Base-by-base conservation (phyloP, 2,888 invertebrate genomes). In the Drosophila maculinotata region DNA sequence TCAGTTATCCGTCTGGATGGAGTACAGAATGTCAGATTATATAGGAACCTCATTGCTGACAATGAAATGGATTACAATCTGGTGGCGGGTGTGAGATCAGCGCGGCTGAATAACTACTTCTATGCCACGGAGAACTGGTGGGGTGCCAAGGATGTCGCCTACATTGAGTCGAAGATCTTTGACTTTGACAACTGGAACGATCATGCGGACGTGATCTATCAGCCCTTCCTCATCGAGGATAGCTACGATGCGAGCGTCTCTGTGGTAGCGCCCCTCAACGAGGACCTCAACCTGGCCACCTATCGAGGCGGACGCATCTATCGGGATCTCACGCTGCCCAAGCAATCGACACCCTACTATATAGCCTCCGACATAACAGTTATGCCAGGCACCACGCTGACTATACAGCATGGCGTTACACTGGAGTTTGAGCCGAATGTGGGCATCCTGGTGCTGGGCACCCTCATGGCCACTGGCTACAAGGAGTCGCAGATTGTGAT, bases 101-200 rank as follows among this genome's bases (percentile, higher is more conserved):
- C 98, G 0, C 95, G 96, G 75, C 93, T 98, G 1, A 95, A 97
- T 70, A 98, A 97, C 86, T 93, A 94, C 38, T 93, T 99, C 53
- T 96, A 99, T 89, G 98, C 97, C 0, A 94, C 94, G 8, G 96
- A 97, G 90, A 99, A 99, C 90, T 99, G 97, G 97, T 99, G 99
- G 99, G 99, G 99, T 9, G 95, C 95, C 2, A 92, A 92, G 0
- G 93, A 95, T 53, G 94, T 96, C 49, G 92, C 92, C 4, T 93
- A 93, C 54, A 99, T 99, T 52, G 94, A 94, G 77, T 93, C 94
- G 48, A 94, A 95, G 88, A 98, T 99, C 84, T 99, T 99, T 90
- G 99, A 99, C 92, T 99, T 99, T 91, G 98, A 99, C 90, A 99
- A 99, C 90, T 99, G 99, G 99, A 99, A 99, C 90, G 97, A 98